These are phyloP conservation scores for Miltochrista miniata DNA, from an alignment of 2,888 invertebrate species.

Conservation along the genomic window DNA sequence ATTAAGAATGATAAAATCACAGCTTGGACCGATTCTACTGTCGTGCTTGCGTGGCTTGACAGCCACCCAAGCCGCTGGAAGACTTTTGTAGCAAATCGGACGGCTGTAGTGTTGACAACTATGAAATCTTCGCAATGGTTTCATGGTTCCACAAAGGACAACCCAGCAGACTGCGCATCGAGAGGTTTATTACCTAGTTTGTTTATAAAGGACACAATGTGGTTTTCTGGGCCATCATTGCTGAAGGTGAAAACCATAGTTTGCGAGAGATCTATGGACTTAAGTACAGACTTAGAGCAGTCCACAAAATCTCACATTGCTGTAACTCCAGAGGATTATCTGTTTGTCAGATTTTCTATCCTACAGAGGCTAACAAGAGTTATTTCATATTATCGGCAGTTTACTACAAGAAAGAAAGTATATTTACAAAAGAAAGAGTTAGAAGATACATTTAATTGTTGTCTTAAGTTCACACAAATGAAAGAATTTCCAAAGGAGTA, in stretches of 20 bases:
- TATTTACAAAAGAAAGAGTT: constrained; percentile 3
- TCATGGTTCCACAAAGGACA: constrained; percentile 12
- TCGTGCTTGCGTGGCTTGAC: constrained; percentile 9
- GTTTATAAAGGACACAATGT: constrained; percentile 1
- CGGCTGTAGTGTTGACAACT: constrained; percentile 4
- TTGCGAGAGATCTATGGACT: constrained; percentile 1
- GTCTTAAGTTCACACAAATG: neutral
- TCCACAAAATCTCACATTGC: neutral
- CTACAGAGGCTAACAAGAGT: constrained; percentile 1
- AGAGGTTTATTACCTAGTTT: constrained; percentile 11
- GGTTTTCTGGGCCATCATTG: constrained; percentile 13
- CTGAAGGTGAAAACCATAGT: neutral
- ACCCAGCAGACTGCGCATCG: constrained; percentile 21
- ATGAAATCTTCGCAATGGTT: constrained; percentile 9
- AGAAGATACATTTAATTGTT: neutral
- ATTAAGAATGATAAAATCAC: neutral
- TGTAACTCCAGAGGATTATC: neutral
- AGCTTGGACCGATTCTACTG: constrained; percentile 14
- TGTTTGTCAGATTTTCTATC: constrained; percentile 4
- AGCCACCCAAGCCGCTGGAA: constrained; percentile 15
- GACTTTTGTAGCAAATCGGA: constrained; percentile 13
- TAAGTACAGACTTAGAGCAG: constrained; percentile 4
- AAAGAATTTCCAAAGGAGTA: constrained; percentile 4
- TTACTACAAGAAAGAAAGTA: neutral
- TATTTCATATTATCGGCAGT: constrained; percentile 2